Evolutionary conservation across 2,888 invertebrate genomes (phyloP), one percentile per base, ranked within the genome.

Genomic region (Cylindroiulus punctatus): DNA sequence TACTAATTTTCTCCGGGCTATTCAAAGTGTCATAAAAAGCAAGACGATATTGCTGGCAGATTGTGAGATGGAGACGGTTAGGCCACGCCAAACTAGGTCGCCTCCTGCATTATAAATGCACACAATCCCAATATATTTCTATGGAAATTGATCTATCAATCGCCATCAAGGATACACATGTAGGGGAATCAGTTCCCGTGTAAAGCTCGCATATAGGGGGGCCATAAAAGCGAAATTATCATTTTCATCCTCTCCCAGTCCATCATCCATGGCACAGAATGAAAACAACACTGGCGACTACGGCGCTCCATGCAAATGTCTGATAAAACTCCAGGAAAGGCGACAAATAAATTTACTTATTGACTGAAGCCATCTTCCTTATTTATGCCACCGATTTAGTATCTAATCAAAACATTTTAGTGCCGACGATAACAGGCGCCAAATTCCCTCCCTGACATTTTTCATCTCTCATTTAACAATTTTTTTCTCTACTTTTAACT

Each of bases 1-100:
- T 57, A 57, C 57, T 57, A 57, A 57, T 57, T 57, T 57, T 57
- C 57, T 57, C 57, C n/a, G n/a, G 57, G n/a, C 57, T n/a, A 57
- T 57, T 57, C n/a, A 19, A 57, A 57, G 19, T 19, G 57, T n/a
- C 57, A 19, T 57, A 57, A 57, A 57, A 57, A 57, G 1, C 57
- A 57, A 57, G 57, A 57, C 57, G n/a, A 57, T 57, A 57, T 57
- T 36, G 19, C n/a, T 57, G n/a, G 57, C 19, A 7, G 57, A 57
- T 57, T 0, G 57, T n/a, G 17, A n/a, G 42, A 52, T 17, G 44
- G 44, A 44, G 44, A 44, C n/a, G n/a, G n/a, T n/a, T n/a, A n/a
- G n/a, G 44, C 44, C 44, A 44, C n/a, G 57, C n/a, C 8, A 57
- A 57, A 57, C 57, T 57, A 57, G 57, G n/a, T 57, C 57, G 57